phyloP scores from a whole-genome alignment of 2,888 invertebrate species.

The Drosophila mercatorum region DNA sequence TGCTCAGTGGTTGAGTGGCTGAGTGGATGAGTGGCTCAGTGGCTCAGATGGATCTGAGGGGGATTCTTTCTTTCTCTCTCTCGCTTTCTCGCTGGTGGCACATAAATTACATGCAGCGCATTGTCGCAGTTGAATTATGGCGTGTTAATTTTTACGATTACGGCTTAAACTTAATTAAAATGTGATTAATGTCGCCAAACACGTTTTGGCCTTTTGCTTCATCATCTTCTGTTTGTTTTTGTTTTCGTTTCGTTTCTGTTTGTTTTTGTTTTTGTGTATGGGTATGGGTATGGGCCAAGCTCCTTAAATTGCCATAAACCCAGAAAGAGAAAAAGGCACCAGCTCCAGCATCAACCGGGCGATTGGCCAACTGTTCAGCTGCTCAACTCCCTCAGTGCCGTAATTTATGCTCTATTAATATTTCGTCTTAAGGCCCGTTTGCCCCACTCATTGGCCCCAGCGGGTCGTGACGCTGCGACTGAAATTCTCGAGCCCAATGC shows the following conservation, averaged over 20 bases:
- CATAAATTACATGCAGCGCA: constrained; percentile 78
- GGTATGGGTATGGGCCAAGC: constrained; percentile 45
- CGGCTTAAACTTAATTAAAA: constrained; percentile 79
- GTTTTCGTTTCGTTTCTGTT: constrained; percentile 1
- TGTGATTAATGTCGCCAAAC: constrained; percentile 71
- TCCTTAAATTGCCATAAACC: constrained; percentile 76
- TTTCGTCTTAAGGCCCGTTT: constrained; percentile 60
- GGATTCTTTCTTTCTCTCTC: constrained; percentile 35
- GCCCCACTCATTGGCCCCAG: constrained; percentile 14
- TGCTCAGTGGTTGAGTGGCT: constrained; percentile 42
- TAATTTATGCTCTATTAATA: constrained; percentile 82
- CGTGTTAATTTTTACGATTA: constrained; percentile 79
- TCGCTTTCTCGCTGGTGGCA: constrained; percentile 47
- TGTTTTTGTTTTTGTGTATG: background rate
- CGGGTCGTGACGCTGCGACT: constrained; percentile 33
- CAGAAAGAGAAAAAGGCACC: constrained; percentile 28
- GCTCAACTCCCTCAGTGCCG: constrained; percentile 37
- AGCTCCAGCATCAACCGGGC: constrained; percentile 18
- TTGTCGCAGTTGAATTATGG: constrained; percentile 79
- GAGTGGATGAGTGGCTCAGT: constrained; percentile 4
- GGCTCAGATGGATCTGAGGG: constrained; percentile 11
- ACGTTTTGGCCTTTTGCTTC: constrained; percentile 15
- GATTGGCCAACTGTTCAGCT: constrained; percentile 16
- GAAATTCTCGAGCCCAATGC: constrained; percentile 27
- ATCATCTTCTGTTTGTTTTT: constrained; percentile 23